phyloP scores from a whole-genome alignment of 2,888 invertebrate genomes.

The Abrostola tripartita region DNA sequence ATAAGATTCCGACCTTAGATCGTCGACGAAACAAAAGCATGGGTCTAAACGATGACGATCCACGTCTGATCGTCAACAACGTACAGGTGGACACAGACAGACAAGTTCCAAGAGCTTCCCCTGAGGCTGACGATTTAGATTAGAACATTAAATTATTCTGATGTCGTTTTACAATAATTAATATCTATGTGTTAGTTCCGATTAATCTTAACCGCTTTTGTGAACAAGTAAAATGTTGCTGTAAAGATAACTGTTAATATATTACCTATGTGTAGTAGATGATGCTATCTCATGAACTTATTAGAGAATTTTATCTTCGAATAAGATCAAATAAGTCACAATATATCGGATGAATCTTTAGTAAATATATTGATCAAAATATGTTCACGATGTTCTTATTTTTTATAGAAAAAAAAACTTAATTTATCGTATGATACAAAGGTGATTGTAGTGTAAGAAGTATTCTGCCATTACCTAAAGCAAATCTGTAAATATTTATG shows the following conservation, averaged over 20 bases:
- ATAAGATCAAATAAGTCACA: constrained; percentile 62
- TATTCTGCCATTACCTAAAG: constrained; percentile 76
- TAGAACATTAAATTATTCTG: constrained; percentile 67
- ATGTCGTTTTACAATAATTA: constrained; percentile 61
- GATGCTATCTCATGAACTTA: constrained; percentile 50
- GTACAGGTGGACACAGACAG: constrained; percentile 50
- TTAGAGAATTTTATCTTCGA: constrained; percentile 48
- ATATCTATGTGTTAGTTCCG: constrained; percentile 63
- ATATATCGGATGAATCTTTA: constrained; percentile 56
- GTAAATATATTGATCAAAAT: constrained; percentile 56
- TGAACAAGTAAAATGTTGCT: constrained; percentile 63
- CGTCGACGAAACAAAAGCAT: constrained; percentile 74
- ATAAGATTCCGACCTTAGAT: constrained; percentile 73
- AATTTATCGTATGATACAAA: constrained; percentile 62
- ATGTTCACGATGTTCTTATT: constrained; percentile 59
- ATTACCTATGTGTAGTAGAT: constrained; percentile 48
- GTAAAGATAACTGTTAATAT: constrained; percentile 59
- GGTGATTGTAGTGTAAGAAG: constrained; percentile 78
- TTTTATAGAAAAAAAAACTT: constrained; percentile 61
- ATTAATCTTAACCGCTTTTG: constrained; percentile 70
- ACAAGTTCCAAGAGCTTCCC: constrained; percentile 71
- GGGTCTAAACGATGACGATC: constrained; percentile 60
- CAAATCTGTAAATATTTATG: constrained; percentile 81
- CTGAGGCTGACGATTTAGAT: constrained; percentile 80
- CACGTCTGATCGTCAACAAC: constrained; percentile 55